phyloP scores from a whole-genome alignment of 2,113 vertebrate species.

The Pavo muticus region DNA sequence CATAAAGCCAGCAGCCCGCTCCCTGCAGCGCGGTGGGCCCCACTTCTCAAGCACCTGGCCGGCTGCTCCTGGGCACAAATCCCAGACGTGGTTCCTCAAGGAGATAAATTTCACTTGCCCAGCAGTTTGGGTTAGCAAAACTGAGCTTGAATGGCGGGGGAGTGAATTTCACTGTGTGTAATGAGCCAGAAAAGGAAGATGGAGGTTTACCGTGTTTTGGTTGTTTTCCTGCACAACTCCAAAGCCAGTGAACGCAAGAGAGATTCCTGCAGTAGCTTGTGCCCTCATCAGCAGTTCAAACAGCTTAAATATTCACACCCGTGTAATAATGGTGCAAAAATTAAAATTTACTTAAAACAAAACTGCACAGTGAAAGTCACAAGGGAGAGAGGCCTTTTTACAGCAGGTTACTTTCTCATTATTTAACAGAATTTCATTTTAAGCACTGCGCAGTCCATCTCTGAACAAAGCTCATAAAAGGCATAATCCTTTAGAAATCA shows the following conservation, averaged over 20 bases:
- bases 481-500: slow-evolving; percentile 10
- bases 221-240: not conserved
- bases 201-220: not conserved
- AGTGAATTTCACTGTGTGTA: not conserved
- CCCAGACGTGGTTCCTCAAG: not conserved
- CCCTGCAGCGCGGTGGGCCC: not conserved
- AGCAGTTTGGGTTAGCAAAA: not conserved
- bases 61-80: not conserved
- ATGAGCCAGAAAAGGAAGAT: not conserved
- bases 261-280: not conserved
- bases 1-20: not conserved
- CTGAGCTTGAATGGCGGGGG: not conserved
- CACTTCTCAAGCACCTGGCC: not conserved
- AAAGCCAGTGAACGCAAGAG: not conserved
- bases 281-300: not conserved
- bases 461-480: not conserved
- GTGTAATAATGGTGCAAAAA: not conserved
- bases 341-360: not conserved
- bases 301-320: not conserved
- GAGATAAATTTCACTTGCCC: not conserved
- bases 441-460: not conserved
- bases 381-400: not conserved
- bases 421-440: not conserved
- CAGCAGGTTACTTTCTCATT: not conserved
- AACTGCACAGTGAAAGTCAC: not conserved